Evolutionary conservation across 2,888 invertebrate species (phyloP).

Genomic region (Hyposoter dolosus): DNA sequence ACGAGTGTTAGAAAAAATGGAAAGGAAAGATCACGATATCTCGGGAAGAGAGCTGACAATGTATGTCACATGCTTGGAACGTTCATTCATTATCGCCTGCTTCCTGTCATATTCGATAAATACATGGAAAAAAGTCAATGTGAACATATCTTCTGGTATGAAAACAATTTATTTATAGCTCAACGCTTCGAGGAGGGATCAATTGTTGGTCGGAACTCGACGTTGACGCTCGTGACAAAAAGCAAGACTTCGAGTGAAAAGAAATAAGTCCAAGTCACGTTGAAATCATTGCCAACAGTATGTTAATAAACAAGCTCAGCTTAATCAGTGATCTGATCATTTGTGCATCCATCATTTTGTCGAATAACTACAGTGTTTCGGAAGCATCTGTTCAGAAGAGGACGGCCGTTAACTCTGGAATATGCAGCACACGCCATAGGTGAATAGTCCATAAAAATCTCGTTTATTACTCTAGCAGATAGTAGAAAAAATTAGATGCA

Average conservation of each 20-base stretch:
- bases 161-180: not conserved
- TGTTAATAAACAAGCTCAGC: not conserved
- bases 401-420: too few relatives aligned
- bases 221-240: not conserved
- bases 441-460: not conserved
- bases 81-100: not conserved
- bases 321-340: not conserved
- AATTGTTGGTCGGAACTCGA: not conserved
- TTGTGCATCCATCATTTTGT: not conserved
- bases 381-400: not conserved
- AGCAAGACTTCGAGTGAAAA: not conserved
- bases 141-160: not conserved
- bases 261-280: not conserved
- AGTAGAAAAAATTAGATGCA: not conserved
- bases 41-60: not conserved
- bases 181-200: not conserved
- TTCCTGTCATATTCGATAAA: constrained; percentile 12
- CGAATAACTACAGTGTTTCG: not conserved
- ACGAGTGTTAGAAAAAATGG: not conserved
- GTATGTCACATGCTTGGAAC: not conserved
- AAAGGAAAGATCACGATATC: not conserved
- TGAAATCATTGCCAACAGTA: not conserved
- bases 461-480: not conserved
- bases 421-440: not conserved
- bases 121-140: not conserved